These are phyloP conservation scores for Zonitis immaculata DNA, from an alignment of 2,888 invertebrate genomes.

Conservation along the genomic window DNA sequence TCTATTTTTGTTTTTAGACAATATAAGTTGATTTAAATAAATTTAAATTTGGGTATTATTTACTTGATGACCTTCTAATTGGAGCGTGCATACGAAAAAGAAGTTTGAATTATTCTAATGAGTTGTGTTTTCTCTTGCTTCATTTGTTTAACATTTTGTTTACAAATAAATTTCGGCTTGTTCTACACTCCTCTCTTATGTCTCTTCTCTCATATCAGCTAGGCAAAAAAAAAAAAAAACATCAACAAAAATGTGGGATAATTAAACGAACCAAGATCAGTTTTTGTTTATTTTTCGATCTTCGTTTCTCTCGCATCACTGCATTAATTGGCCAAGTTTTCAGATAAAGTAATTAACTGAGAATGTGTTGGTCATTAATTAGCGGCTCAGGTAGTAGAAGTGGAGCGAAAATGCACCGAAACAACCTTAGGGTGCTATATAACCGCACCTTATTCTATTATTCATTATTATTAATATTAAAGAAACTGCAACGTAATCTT, in stretches of 20 bases:
- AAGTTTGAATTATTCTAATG: slow-evolving; percentile 37
- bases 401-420: slow-evolving; percentile 15
- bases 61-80: slow-evolving; percentile 13
- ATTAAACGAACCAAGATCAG: slow-evolving; percentile 33
- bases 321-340: slow-evolving; percentile 45
- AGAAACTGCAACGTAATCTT: background rate
- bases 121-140: slow-evolving; percentile 37
- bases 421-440: background rate
- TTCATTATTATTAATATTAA: background rate
- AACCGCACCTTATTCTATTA: slow-evolving; percentile 28
- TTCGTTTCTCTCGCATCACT: slow-evolving; percentile 40
- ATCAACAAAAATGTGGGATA: slow-evolving; percentile 45
- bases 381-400: slow-evolving; percentile 34
- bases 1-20: no score
- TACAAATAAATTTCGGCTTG: slow-evolving; percentile 41
- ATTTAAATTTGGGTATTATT: background rate
- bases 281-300: background rate
- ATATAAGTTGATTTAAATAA: no score
- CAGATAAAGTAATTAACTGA: slow-evolving; percentile 43
- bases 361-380: slow-evolving; percentile 45
- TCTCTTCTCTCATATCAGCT: no score
- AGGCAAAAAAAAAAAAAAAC: no score
- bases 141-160: slow-evolving; percentile 42
- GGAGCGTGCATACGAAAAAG: slow-evolving; percentile 13
- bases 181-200: slow-evolving; percentile 4